A percentile compares a stretch with the other conserved stretches of the same genome.
phyloP scores from a whole-genome alignment of 1,140 invertebrate species.

The Pachyrhynchus sulphureomaculatus region DNA sequence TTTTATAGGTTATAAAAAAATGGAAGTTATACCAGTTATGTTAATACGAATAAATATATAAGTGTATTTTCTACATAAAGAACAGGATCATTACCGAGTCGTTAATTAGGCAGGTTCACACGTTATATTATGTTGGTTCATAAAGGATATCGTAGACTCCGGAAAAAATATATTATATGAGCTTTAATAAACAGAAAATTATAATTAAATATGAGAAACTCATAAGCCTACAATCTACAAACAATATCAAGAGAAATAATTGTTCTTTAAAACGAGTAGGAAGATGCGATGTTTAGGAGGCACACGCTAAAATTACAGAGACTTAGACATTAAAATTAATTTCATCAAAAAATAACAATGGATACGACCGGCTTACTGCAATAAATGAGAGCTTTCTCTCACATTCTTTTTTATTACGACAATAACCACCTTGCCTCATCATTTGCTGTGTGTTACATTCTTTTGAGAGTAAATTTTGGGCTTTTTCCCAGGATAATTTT shows the following conservation, averaged over 20 bases:
- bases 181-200: constrained; percentile 20
- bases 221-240: neutral
- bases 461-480: neutral
- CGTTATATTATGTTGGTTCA: constrained; percentile 26
- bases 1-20: constrained; percentile 25
- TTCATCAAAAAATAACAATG: constrained; percentile 8
- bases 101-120: constrained; percentile 36
- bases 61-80: constrained; percentile 27
- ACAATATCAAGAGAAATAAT: constrained; percentile 4
- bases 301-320: constrained; percentile 3
- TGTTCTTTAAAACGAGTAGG: neutral
- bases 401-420: neutral
- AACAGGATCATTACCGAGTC: constrained; percentile 27
- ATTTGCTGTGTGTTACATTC: neutral
- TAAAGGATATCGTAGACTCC: constrained; percentile 28
- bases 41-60: constrained; percentile 22
- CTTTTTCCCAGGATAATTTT: constrained; percentile 11
- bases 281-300: neutral
- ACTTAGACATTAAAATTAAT: constrained; percentile 11
- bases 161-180: constrained; percentile 26
- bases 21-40: constrained; percentile 26
- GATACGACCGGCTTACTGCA: neutral
- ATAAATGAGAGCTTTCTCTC: constrained; percentile 17
- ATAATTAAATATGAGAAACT: constrained; percentile 28
- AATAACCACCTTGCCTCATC: neutral